A percentile compares a stretch with the other conserved stretches of the same genome.
These are phyloP conservation scores for Macrotis lagotis DNA, from an alignment of 2,113 vertebrate species.

Conservation along the genomic window DNA sequence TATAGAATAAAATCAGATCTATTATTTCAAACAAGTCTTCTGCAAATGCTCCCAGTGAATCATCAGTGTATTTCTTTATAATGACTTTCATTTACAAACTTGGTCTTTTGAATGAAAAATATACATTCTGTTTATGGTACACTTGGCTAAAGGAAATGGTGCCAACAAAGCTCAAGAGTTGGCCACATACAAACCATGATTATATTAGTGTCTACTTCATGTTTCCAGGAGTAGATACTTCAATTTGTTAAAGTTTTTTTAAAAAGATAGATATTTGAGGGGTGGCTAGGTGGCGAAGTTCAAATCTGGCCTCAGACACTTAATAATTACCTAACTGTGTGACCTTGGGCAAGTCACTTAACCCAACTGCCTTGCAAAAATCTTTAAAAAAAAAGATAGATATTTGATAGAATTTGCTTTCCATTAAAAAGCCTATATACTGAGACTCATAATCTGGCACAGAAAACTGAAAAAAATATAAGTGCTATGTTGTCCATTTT, in stretches of 20 bases:
- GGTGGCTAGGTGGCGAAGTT: too few species aligned
- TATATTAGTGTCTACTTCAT: not conserved
- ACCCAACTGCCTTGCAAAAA: too few species aligned
- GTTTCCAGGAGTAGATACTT: not conserved
- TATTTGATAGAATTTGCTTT: not conserved
- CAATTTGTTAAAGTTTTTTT: not conserved
- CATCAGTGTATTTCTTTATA: not conserved
- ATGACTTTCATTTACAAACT: constrained; percentile 29
- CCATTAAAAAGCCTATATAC: not conserved
- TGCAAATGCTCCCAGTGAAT: not conserved
- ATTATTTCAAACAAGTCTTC: constrained; percentile 10
- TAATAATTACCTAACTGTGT: too few species aligned
- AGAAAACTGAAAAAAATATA: not conserved
- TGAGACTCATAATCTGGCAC: not conserved
- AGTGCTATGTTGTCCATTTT: not conserved
- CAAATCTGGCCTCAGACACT: too few species aligned
- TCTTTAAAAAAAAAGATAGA: not conserved
- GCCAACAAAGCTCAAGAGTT: constrained; percentile 6
- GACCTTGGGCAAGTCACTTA: too few species aligned
- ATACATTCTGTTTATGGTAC: constrained; percentile 16
- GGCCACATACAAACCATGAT: not conserved
- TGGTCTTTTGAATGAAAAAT: constrained; percentile 14
- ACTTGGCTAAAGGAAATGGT: constrained; percentile 46
- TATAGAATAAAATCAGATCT: constrained; percentile 35
- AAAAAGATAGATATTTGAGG: not conserved